phyloP scores from a whole-genome alignment of 2,113 vertebrate genomes.

The Cynocephalus volans region DNA sequence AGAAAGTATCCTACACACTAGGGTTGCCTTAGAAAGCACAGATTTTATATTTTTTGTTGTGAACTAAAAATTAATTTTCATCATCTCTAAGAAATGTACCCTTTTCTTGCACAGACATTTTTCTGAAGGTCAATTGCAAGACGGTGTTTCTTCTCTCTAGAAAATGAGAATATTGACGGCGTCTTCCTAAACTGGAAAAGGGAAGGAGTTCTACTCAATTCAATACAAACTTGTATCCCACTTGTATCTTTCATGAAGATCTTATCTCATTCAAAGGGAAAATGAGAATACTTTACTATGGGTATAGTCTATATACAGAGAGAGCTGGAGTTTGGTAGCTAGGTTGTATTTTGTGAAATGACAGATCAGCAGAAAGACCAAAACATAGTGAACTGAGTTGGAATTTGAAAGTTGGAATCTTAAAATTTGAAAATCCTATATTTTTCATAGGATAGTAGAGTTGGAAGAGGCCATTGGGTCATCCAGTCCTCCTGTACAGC shows the following conservation, averaged over 20 bases:
- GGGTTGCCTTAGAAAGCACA: conserved; percentile 10
- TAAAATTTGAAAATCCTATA: not conserved
- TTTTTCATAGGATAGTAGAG: not conserved
- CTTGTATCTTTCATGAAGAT: not conserved
- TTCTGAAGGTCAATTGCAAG: conserved; percentile 24
- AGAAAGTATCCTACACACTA: not conserved
- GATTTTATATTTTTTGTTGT: conserved; percentile 9
- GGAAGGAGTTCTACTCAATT: not conserved
- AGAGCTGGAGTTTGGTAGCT: not conserved
- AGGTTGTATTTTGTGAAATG: conserved; percentile 17
- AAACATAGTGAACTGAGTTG: not conserved
- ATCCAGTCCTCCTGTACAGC: rapidly evolving
- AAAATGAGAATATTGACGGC: not conserved
- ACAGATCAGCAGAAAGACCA: not conserved
- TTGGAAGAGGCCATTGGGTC: not conserved
- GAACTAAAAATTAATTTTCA: conserved; percentile 28
- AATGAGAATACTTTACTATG: not conserved
- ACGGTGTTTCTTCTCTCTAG: not conserved
- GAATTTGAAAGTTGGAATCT: not conserved
- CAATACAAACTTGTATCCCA: not conserved
- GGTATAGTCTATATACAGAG: not conserved
- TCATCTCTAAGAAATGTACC: not conserved
- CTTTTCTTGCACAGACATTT: not conserved
- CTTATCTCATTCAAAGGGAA: conserved; percentile 40
- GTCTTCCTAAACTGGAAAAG: not conserved